These are phyloP conservation scores for Boleophthalmus pectinirostris DNA, from an alignment of 2,113 vertebrate species.

Conservation along the genomic window DNA sequence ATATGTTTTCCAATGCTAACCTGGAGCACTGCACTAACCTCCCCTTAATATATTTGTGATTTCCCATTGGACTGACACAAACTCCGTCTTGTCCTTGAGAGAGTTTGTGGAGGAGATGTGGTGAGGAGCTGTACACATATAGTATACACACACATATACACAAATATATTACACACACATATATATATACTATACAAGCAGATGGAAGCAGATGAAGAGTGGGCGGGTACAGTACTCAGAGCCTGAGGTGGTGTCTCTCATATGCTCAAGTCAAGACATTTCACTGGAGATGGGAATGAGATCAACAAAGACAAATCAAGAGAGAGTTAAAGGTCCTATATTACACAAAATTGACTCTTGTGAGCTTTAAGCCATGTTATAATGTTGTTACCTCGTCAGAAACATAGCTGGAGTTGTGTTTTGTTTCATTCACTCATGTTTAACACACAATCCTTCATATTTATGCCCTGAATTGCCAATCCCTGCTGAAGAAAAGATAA, in stretches of 20 bases:
- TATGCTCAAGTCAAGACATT: slow-evolving; percentile 16
- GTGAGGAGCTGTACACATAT: slow-evolving; percentile 7
- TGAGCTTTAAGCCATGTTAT: no score
- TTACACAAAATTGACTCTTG: no score
- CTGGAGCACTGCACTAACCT: not conserved
- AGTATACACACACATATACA: no score
- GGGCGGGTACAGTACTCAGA: slow-evolving; percentile 20
- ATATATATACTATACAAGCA: slow-evolving; percentile 26
- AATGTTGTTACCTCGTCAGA: no score
- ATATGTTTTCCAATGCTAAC: not conserved
- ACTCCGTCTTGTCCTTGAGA: slow-evolving; percentile 5
- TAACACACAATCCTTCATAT: no score
- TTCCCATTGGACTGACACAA: not conserved
- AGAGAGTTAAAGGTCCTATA: no score
- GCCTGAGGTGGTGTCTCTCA: slow-evolving; percentile 31
- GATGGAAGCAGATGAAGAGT: slow-evolving; percentile 24
- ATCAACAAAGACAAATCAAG: not conserved
- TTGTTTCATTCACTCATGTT: no score
- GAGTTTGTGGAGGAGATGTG: not conserved
- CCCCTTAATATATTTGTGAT: not conserved
- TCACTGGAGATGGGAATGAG: slow-evolving; percentile 11
- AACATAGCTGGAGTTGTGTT: no score
- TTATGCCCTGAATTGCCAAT: no score
- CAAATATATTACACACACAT: no score
- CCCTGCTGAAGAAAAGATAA: no score